A percentile compares a stretch with the other conserved stretches of the same genome.
Conservation (phyloP, 1,140 invertebrate genomes). For the Zaprionus vittiger region DNA sequence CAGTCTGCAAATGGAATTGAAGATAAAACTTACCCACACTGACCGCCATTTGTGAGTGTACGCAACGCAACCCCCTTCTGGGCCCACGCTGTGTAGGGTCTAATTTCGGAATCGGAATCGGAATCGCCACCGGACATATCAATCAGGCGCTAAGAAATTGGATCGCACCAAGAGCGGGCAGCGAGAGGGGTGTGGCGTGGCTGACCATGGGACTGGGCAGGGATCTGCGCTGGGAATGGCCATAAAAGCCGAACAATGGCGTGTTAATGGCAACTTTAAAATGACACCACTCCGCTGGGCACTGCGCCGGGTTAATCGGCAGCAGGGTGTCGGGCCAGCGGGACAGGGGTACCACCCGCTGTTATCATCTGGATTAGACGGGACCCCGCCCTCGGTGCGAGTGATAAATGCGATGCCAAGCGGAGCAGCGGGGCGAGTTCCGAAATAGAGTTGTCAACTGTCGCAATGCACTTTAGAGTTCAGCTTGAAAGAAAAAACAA, state of each 20-base stretch:
- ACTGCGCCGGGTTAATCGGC: slow-evolving; percentile 11
- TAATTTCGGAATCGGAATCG: slow-evolving; percentile 39
- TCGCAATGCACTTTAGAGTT: slow-evolving; percentile 26
- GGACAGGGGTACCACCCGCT: slow-evolving; percentile 66
- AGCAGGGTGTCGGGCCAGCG: slow-evolving; percentile 30
- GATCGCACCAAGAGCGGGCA: slow-evolving; percentile 34
- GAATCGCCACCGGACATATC: slow-evolving; percentile 60
- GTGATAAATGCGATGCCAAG: slow-evolving; percentile 62
- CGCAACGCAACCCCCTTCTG: slow-evolving; percentile 1
- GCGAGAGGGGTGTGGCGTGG: background rate
- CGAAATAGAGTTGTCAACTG: slow-evolving; percentile 70
- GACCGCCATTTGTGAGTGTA: slow-evolving; percentile 16
- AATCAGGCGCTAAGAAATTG: slow-evolving; percentile 68
- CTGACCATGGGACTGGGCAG: background rate
- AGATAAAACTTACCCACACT: slow-evolving; percentile 5
- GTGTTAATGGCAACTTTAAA: slow-evolving; percentile 83
- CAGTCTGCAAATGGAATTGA: background rate
- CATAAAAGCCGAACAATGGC: slow-evolving; percentile 72
- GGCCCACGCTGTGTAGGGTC: slow-evolving; percentile 12
- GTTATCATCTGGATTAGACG: slow-evolving; percentile 55
- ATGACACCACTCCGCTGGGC: slow-evolving; percentile 60
- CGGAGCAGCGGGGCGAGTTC: background rate
- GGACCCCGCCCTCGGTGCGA: slow-evolving; percentile 17
- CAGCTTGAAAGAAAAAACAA: slow-evolving; percentile 41
- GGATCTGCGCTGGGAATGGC: slow-evolving; percentile 29